Percentiles rank a stretch among this genome's conserved stretches.
Conservation (phyloP, 2,113 vertebrate genomes). For the Gavialis gangeticus region DNA sequence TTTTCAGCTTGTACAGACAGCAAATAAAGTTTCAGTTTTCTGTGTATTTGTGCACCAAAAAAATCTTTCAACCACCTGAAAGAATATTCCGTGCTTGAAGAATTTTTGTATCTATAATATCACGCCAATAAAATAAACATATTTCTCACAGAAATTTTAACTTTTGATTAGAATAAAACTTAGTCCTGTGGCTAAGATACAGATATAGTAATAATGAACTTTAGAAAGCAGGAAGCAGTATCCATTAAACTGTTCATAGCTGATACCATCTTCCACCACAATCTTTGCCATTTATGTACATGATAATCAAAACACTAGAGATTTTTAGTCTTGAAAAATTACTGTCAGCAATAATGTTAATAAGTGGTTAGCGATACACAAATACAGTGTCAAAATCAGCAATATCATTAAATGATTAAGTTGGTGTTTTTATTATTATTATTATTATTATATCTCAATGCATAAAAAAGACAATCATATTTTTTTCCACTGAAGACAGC, state of each 20-base stretch:
- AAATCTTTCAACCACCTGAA: not conserved
- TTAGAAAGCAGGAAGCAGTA: not conserved
- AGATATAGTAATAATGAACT: constrained; percentile 34
- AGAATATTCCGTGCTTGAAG: constrained; percentile 41
- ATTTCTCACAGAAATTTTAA: not conserved
- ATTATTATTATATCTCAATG: constrained; percentile 45
- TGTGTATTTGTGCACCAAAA: not conserved
- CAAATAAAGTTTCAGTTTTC: not conserved
- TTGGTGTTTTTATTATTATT: not conserved
- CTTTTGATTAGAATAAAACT: constrained; percentile 17
- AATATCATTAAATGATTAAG: constrained; percentile 67
- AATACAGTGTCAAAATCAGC: constrained; percentile 65
- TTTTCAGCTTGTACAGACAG: not conserved
- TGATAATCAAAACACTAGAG: constrained; percentile 44
- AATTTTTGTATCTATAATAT: constrained; percentile 24
- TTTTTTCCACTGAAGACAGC: constrained; percentile 71
- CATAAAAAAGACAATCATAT: constrained; percentile 69
- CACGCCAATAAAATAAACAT: constrained; percentile 19
- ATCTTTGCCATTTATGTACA: constrained; percentile 49
- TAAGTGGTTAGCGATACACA: constrained; percentile 42
- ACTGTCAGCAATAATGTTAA: not conserved
- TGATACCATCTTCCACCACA: constrained; percentile 29
- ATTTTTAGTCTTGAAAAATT: constrained; percentile 43
- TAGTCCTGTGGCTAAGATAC: not conserved
- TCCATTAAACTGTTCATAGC: constrained; percentile 15